Base-by-base conservation (phyloP, 2,113 vertebrate genomes). In the Ophiodon elongatus region DNA sequence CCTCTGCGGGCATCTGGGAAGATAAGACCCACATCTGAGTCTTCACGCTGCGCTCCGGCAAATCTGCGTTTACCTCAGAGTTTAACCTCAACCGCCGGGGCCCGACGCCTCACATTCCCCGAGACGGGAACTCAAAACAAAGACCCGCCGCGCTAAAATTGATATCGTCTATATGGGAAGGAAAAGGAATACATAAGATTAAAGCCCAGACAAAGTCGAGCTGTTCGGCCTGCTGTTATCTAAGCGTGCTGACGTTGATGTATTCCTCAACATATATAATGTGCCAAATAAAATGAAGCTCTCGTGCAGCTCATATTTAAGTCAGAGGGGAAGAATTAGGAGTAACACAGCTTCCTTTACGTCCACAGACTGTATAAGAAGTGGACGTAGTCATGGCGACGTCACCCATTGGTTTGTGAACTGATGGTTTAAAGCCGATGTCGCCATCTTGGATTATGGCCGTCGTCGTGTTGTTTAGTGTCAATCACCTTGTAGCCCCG, bases 21-120 rank as follows among this genome's bases (percentile, higher is more conserved):
- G 93, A 93, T 92, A 93, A 93, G 85, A 65, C 89, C 93, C 91
- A 63, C 86, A 94, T 93, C 72, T 66, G 23, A 80, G 71, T 76
- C 80, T 80, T 82, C 89, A 86, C 37, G 65, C 80, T 87, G 62
- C 15, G 29, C 79, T 72, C 59, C 37, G 11, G 76, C 84, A 79
- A 70, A 87, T n/a, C n/a, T n/a, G n/a, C n/a, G n/a, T n/a, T n/a
- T n/a, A n/a, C n/a, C n/a, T n/a, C n/a, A n/a, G n/a, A 64, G 66
- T 88, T 79, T 83, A 80, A n/a, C 82, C 41, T 68, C 72, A 25
- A 70, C 39, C 72, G 19, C 39, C 7, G 4, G 59, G 71, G 2
- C 77, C 86, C 87, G 82, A 89, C 84, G 10, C 79, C 80, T 88
- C 27, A 73, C 89, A 91, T 93, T 92, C 91, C 91, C 78, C 43